These are phyloP conservation scores for Glossophaga mutica DNA, from an alignment of 2,797 vertebrate species.

Conservation along the genomic window DNA sequence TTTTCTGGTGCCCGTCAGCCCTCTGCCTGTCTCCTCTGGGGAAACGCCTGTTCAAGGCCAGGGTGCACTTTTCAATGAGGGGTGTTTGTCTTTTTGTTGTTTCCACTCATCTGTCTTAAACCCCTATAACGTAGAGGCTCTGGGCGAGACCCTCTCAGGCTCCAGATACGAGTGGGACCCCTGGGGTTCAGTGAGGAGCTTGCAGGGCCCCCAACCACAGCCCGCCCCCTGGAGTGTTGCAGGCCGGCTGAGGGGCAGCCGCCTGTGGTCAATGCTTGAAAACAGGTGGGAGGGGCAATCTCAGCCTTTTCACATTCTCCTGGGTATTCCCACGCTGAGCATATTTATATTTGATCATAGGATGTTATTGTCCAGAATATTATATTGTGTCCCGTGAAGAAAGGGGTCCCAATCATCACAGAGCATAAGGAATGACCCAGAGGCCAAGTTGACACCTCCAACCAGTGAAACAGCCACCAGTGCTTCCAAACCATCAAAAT, in stretches of 20 bases:
- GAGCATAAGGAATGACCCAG: conserved; percentile 65
- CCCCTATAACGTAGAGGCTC: not conserved
- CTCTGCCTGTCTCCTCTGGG: not conserved
- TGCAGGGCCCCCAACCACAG: accelerated
- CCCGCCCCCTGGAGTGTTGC: not conserved
- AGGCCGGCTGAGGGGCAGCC: not conserved
- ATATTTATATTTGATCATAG: conserved; percentile 70
- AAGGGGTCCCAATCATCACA: conserved; percentile 8
- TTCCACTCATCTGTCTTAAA: not conserved
- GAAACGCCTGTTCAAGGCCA: not conserved
- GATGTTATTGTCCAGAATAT: conserved; percentile 47
- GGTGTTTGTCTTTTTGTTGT: not conserved
- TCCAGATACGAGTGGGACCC: not conserved
- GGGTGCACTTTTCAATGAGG: not conserved
- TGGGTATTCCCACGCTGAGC: not conserved
- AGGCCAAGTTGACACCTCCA: conserved; percentile 57
- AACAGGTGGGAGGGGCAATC: not conserved
- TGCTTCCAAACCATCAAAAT: conserved; percentile 57
- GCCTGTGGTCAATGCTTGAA: not conserved
- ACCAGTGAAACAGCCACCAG: conserved; percentile 64
- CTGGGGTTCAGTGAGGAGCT: accelerated
- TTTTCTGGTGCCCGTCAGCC: not conserved
- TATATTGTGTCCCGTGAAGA: conserved; percentile 55
- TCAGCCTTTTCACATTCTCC: not conserved
- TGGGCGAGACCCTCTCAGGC: not conserved